Evolutionary conservation across 2,888 invertebrate genomes (phyloP), one percentile per base, ranked within the genome.

Genomic region (Hypena proboscidalis): DNA sequence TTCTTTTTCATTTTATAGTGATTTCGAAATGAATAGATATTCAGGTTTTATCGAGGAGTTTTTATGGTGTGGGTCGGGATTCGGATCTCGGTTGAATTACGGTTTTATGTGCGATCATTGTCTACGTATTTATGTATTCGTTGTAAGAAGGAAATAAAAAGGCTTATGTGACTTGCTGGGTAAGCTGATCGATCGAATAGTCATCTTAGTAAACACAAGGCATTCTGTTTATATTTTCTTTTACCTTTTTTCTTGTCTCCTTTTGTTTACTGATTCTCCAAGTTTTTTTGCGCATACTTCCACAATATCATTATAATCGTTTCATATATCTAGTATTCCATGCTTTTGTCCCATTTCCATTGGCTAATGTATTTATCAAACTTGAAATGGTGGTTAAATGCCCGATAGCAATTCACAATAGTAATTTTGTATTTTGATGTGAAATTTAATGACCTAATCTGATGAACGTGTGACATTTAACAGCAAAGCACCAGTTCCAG

Each of bases 1-100:
- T 59, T 56, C 44, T 62, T 62, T 59, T 62, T 62, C 27, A 59
- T 62, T 62, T 59, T 62, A 53, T 59, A 48, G 50, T 57, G 50
- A 59, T 59, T 62, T 57, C 36, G 34, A 59, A 53, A 59, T 57
- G 50, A 59, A 62, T 59, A 62, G 45, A 45, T 58, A 50, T 61
- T 42, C 59, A 59, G 41, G 59, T 61, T 62, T 59, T 61, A 56
- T 44, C 45, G 56, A 53, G 43, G 36, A 31, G 37, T 40, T 57
- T 61, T 61, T 57, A 59, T 59, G 44, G 52, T 58, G 45, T 62
- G 59, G 62, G 44, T 42, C 29, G 52, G 51, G 45, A 56, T 61
- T 49, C 13, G 19, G 37, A 58, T 55, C 58, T 59, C 30, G 35
- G 55, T 47, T 56, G 53, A 50, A 48, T 61, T 50, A 59, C 30